Evolutionary conservation across 2,888 invertebrate species (phyloP).

Genomic region (Serripes groenlandicus): DNA sequence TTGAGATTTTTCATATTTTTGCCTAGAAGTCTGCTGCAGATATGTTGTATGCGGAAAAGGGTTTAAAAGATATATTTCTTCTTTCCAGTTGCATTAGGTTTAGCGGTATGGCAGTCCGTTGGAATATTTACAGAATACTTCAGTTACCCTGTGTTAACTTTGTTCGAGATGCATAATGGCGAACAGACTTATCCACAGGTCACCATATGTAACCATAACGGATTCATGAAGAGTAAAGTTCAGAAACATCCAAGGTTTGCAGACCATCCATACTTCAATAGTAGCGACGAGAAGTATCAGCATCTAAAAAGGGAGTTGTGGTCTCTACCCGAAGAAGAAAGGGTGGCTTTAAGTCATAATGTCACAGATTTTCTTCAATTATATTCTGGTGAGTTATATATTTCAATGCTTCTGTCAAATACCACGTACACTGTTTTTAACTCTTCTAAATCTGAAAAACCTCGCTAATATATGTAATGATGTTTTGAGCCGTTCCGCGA

Average conservation of each 20-base stretch:
- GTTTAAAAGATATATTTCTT: no score
- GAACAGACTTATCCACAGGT: neutral
- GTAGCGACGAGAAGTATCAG: neutral
- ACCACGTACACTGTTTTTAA: no score
- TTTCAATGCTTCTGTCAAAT: no score
- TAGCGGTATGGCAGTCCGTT: neutral
- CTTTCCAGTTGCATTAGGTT: neutral
- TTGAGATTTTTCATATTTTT: no score
- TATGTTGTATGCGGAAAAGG: no score
- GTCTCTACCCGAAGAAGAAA: neutral
- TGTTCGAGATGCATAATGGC: neutral
- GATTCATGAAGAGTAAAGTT: neutral
- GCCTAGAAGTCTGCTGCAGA: no score
- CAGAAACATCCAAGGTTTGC: neutral
- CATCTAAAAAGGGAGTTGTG: neutral
- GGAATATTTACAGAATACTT: conserved; percentile 3
- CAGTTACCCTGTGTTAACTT: neutral
- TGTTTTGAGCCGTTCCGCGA: no score
- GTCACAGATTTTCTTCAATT: neutral
- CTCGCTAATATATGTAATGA: no score
- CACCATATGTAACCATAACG: neutral
- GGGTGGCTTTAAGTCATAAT: neutral
- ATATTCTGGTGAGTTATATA: no score
- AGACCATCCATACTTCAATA: neutral
- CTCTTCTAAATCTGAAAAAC: no score